These are phyloP conservation scores for Caenorhabditis macrosperma DNA, from an alignment of 2,888 invertebrate species.

Conservation along the genomic window DNA sequence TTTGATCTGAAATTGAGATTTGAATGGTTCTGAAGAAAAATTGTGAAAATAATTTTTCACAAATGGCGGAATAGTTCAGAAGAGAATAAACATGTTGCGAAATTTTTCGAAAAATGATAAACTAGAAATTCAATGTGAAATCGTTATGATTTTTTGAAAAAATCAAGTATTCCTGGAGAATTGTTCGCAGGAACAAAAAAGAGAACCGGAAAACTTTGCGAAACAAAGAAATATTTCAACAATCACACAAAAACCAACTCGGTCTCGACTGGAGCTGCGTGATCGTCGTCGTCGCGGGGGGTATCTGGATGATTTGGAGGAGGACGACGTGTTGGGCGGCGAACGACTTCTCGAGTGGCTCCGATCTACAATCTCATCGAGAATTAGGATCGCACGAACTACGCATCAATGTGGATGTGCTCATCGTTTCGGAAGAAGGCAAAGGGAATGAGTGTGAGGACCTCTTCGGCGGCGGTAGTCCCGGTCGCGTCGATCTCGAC, in stretches of 20 bases:
- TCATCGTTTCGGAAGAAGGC: background rate
- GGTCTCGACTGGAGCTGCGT: constrained; percentile 44
- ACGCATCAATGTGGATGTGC: background rate
- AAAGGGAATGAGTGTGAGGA: constrained; percentile 15
- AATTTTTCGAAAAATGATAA: constrained; percentile 1
- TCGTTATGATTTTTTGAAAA: too few species aligned
- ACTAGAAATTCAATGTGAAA: too few species aligned
- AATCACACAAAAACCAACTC: constrained; percentile 17
- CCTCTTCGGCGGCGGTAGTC: constrained; percentile 46
- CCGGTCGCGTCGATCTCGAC: constrained; percentile 27
- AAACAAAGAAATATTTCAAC: too few species aligned
- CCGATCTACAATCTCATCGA: constrained; percentile 61
- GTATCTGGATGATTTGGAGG: constrained; percentile 17
- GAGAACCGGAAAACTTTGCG: too few species aligned
- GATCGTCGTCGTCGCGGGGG: constrained; percentile 43
- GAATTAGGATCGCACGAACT: constrained; percentile 42
- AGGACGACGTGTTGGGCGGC: constrained; percentile 20
- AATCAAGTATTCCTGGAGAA: background rate
- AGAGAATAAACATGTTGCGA: background rate
- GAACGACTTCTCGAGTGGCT: constrained; percentile 49
- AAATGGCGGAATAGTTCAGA: too few species aligned
- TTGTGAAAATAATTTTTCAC: background rate
- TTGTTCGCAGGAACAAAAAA: too few species aligned
- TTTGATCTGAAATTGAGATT: constrained; percentile 38
- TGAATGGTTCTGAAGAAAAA: background rate